Conservation (phyloP, 2,888 invertebrate species). For the Lasioglossum figueresi region DNA sequence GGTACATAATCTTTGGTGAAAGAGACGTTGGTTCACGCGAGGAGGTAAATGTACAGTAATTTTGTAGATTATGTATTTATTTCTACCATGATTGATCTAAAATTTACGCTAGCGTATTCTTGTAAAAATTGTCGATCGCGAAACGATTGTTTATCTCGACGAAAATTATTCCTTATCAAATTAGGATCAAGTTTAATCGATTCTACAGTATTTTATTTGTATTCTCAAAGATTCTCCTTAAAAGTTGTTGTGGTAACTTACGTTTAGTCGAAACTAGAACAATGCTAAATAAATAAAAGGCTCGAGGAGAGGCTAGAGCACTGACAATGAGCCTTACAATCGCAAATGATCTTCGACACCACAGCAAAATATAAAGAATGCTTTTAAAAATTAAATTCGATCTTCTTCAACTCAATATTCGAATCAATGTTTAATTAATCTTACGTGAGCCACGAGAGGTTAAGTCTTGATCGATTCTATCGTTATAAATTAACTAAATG, state of each 20-base stretch:
- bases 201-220: background rate
- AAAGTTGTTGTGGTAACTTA: too few relatives aligned
- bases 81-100: background rate
- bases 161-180: background rate
- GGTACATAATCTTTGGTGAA: background rate
- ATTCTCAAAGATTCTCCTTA: background rate
- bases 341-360: background rate
- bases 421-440: background rate
- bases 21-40: background rate
- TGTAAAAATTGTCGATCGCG: background rate
- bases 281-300: background rate
- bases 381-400: background rate
- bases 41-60: background rate
- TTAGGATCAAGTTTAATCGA: background rate
- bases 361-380: background rate
- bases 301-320: background rate
- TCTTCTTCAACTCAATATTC: background rate
- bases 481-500: background rate
- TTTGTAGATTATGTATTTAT: background rate
- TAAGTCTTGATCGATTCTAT: background rate
- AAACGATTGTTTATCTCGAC: background rate
- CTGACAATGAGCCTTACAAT: background rate
- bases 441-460: background rate
- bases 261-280: background rate
- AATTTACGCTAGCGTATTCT: background rate